Evolutionary conservation across 1,140 invertebrate species (phyloP), one percentile per base, ranked within the genome.

Genomic region (Leptonema lineaticorne): DNA sequence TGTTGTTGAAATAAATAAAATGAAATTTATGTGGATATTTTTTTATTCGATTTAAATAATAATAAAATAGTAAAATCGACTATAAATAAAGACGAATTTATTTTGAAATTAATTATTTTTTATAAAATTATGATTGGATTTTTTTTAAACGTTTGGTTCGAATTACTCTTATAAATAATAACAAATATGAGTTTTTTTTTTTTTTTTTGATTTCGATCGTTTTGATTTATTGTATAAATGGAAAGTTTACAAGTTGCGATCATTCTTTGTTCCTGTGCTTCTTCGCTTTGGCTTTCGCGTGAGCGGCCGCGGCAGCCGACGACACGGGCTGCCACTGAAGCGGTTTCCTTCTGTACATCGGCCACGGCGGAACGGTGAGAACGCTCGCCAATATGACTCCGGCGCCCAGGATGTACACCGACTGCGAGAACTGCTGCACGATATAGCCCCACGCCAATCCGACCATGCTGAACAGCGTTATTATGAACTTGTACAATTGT

Each of bases 391-490:
- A 80, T 0, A 92, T 79, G 78, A 96, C 96, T 69, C 95, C 95
- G 75, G 91, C 93, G 22, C 90, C 91, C n/a, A 97, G 82, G 75
- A 96, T 93, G 68, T 94, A 95, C 18, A 97, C 90, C 5, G 95
- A 96, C 78, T 96, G 93, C 0, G 94, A 97, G 78, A 97, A 97
- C 79, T 96, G 93, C 80, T 98, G 94, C 75, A 95, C 93, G 20
- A 93, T 86, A 67, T 95, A 96, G n/a, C 95, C 95, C 89, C 92
- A 95, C 50, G 92, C 81, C 27, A 97, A 86, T 20, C 95, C 95
- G 63, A 96, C 90, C 66, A 89, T 86, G 33, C 92, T 94, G 83
- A 95, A 96, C 18, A 95, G 75, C 22, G 92, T 88, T 67, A 97
- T 94, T 26, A 96, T 95, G 6, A 93, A 86, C 76, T 94, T 87